Base-by-base conservation (phyloP, 2,797 vertebrate genomes). In the Enteromius fasciolatus region DNA sequence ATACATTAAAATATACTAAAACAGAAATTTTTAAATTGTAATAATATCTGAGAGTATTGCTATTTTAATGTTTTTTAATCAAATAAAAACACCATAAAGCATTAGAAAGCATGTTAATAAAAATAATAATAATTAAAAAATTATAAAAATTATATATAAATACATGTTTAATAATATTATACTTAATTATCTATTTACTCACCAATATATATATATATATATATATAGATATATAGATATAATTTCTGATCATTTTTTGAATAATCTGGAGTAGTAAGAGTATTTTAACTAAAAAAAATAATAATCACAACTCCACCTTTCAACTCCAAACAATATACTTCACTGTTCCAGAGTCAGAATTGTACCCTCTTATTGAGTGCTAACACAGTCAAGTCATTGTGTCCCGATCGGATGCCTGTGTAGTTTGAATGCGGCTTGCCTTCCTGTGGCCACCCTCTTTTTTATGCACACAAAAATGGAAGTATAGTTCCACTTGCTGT, bases 301-400 rank as follows among this genome's bases (percentile, higher is more conserved):
- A 68, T 74, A 10, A 77, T 76, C 46, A 74, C 63, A 78, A 84
- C 79, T 86, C 75, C 75, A 44, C 28, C 25, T 48, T 44, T 41
- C 12, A 33, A 36, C 44, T 78, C 66, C 46, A 52, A 50, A 72
- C 54, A 25, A 41, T 61, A 67, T 50, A 9, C 57, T 54, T 59
- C 66, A 33, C 36, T 81, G 41, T 74, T 39, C 41, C 41, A 52
- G 28, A 73, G 20, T 74, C 41, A 17, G 57, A 15, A 69, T 50
- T 83, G 68, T 46, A 39, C 20, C 41, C 15, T 66, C 59, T 73
- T 23, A 74, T 4, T 67, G 52, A 81, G 25, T 28, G 2, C 44
- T 52, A 66, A 81, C n/a, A 63, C 75, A 73, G 50, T 17, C 52
- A 48, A 41, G 36, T 39, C 59, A 48, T 74, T 80, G 39, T 78